A percentile compares a stretch with the other conserved stretches of the same genome.
Conservation (phyloP, 1,140 invertebrate genomes). For the Drosophila paulistorum region DNA sequence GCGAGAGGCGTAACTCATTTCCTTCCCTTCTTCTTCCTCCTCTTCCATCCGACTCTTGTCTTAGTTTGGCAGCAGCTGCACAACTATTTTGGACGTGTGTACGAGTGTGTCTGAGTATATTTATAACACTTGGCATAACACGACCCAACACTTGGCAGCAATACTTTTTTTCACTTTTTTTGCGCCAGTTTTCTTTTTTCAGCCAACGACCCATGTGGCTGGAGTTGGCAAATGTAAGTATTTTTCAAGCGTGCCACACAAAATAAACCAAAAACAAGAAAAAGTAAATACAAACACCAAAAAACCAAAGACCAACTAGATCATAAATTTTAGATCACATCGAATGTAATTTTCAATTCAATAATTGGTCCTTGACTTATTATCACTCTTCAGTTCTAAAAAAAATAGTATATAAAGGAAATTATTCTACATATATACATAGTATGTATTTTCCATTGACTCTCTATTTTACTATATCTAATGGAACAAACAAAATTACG, state of each 20-base stretch:
- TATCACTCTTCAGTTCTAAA: too few species aligned
- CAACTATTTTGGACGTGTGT: slow-evolving; percentile 38
- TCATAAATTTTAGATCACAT: not conserved
- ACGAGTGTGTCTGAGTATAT: slow-evolving; percentile 23
- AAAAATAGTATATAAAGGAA: too few species aligned
- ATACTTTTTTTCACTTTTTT: slow-evolving; percentile 17
- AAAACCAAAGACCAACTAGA: not conserved
- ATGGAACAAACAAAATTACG: too few species aligned
- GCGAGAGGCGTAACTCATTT: slow-evolving; percentile 63
- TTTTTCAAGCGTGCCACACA: slow-evolving; percentile 48
- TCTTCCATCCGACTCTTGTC: not conserved
- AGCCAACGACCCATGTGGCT: slow-evolving; percentile 33
- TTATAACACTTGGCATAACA: slow-evolving; percentile 47
- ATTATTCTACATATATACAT: too few species aligned
- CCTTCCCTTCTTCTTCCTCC: slow-evolving; percentile 32
- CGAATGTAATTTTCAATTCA: not conserved
- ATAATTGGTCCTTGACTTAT: not conserved
- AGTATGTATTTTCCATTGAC: too few species aligned
- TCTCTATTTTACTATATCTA: too few species aligned
- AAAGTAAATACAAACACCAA: slow-evolving; percentile 25
- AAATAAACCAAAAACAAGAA: slow-evolving; percentile 16
- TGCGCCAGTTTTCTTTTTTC: slow-evolving; percentile 4
- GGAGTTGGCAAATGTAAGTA: slow-evolving; percentile 51
- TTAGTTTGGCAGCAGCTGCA: slow-evolving; percentile 20
- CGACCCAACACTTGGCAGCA: slow-evolving; percentile 52